Base-by-base conservation (phyloP, 2,797 vertebrate genomes). In the Amphiprion clarkii region DNA sequence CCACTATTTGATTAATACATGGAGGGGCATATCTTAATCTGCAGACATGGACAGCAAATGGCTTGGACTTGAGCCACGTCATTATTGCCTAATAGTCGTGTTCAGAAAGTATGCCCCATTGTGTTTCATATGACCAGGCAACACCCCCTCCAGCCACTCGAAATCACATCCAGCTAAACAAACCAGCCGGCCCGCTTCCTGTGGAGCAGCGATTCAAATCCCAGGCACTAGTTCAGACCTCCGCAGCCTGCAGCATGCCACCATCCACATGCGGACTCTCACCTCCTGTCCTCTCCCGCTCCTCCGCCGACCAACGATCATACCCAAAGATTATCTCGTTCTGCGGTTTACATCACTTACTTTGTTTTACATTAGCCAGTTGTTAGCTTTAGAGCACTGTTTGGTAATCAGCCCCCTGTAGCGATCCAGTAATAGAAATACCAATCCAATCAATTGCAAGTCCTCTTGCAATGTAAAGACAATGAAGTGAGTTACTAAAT, bases 141-240 rank as follows among this genome's bases (percentile, higher is more conserved):
- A 92, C 93, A 92, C 92, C 93, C 92, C 92, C 93, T 89, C 91
- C 91, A 89, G 90, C 93, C 93, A 92, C 93, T 94, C 82, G 67
- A 95, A 94, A 94, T 95, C 93, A 94, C 91, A 94, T 94, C 93
- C 93, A 94, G 93, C 93, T 94, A 95, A 95, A 94, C 94, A 94
- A 95, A 94, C 92, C 92, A 91, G 89, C 92, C 88, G 68, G 84
- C 76, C 84, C 58, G 91, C 89, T 92, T 95, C 95, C 94, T 92
- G 93, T 92, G 89, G 92, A 88, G 93, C 88, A 77, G 87, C 67
- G 76, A 91, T 91, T 92, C 83, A 93, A 83, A 90, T 93, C 94
- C 95, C 94, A 93, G 93, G 92, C 95, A 93, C 93, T 91, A 8
- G 93, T 87, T 90, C 79, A 78, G 82, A 95, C 95, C 94, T 95